A percentile compares a stretch with the other conserved stretches of the same genome.
Conservation (phyloP, 2,113 vertebrate species). For the Collichthys lucidus region DNA sequence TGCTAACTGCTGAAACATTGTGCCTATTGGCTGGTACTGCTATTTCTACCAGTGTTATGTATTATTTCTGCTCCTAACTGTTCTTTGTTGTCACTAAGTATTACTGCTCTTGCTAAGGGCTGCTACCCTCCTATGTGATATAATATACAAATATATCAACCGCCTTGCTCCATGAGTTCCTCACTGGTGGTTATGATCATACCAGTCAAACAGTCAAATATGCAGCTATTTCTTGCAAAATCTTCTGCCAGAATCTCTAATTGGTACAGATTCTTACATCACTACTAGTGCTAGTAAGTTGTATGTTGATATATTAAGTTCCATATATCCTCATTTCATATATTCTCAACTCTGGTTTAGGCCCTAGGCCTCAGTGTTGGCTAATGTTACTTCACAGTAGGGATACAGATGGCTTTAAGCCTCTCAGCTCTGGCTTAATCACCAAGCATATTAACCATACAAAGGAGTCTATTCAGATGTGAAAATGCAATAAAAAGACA, state of each 20-base stretch:
- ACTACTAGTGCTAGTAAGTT: background rate
- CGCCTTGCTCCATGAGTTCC: background rate
- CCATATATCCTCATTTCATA: background rate
- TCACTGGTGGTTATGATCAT: background rate
- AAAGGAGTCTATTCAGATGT: constrained; percentile 60
- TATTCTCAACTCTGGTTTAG: constrained; percentile 23
- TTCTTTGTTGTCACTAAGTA: background rate
- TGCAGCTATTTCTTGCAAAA: no score
- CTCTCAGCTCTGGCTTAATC: constrained; percentile 58
- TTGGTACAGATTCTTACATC: background rate
- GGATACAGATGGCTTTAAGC: constrained; percentile 56
- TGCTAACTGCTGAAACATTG: no score
- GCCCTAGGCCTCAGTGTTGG: constrained; percentile 48
- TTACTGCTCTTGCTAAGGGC: background rate
- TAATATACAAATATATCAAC: background rate
- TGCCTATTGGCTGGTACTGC: no score
- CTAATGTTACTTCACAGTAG: constrained; percentile 74
- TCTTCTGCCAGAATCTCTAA: background rate
- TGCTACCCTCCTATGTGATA: background rate
- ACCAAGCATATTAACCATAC: constrained; percentile 58
- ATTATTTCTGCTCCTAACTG: background rate
- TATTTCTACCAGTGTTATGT: no score
- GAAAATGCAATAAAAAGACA: constrained; percentile 59
- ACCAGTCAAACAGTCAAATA: background rate
- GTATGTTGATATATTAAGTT: constrained; percentile 1